Conservation (phyloP, 2,113 vertebrate species). For the Falcunculus frontatus region DNA sequence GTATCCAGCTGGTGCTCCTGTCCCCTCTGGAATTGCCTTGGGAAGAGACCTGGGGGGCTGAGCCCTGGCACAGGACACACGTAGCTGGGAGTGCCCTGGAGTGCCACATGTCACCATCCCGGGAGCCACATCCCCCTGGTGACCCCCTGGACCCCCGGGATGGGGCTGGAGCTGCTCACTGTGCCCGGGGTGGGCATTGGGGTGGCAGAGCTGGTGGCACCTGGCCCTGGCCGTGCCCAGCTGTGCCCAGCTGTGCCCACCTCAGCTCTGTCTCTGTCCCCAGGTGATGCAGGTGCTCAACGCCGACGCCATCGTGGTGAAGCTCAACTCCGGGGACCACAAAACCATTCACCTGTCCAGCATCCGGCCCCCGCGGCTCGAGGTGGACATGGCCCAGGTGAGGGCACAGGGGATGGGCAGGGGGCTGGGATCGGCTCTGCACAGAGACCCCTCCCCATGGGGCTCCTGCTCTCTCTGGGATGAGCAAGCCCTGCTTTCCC, state of each 20-base stretch:
- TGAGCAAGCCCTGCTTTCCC: background rate
- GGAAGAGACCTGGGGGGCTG: background rate
- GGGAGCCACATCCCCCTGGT: rapidly evolving
- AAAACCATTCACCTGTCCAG: conserved; percentile 97
- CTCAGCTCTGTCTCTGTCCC: background rate
- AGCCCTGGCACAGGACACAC: background rate
- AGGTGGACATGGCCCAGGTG: conserved; percentile 79
- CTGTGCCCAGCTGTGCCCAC: background rate
- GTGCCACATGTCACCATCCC: rapidly evolving
- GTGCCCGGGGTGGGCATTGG: rapidly evolving
- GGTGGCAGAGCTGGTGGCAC: background rate
- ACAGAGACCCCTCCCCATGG: rapidly evolving
- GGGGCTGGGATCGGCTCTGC: rapidly evolving
- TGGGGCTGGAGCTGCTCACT: rapidly evolving
- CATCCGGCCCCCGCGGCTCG: conserved; percentile 89
- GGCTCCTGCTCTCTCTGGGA: background rate
- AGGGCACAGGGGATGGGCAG: background rate
- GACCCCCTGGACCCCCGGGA: rapidly evolving
- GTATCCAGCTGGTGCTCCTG: rapidly evolving
- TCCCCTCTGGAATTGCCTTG: background rate
- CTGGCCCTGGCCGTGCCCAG: background rate
- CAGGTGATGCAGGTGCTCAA: conserved; percentile 97
- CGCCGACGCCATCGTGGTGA: conserved; percentile 91
- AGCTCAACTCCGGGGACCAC: conserved; percentile 90
- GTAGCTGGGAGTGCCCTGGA: rapidly evolving